Base-by-base conservation (phyloP, 2,113 vertebrate species). In the Hystrix brachyura region DNA sequence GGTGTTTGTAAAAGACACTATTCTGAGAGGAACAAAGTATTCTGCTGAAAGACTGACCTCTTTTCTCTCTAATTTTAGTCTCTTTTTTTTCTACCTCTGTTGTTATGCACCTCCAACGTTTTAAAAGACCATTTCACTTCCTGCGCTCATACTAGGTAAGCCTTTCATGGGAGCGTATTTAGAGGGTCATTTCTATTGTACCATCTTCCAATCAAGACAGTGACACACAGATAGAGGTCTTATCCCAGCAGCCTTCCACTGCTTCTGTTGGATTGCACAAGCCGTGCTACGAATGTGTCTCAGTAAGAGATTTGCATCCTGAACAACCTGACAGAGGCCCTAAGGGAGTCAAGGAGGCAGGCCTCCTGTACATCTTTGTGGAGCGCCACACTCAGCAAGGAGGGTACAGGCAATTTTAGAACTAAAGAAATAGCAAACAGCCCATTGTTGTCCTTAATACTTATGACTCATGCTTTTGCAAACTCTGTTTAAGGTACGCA, bases 181-280 rank as follows among this genome's bases (percentile, higher is more conserved):
- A 95, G 38, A 95, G 93, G 83, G 43, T 97, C 57, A 27, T 86
- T 97, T 93, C 72, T 96, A 67, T 71, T 92, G 38, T 71, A 84
- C 21, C 62, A 27, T 72, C 93, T 96, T 95, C 95, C 72, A 95
- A 29, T 93, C 46, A 51, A 94, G 96, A 84, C 0, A 60, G 8
- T 86, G 89, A 71, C 34, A 62, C 2, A 11, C 71, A 83, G 53
- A 91, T 55, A 82, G 69, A 92, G 43, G 7, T 25, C 12, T 55
- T 94, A 55, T 69, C 72, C 27, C 10, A 89, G 69, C 51, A 55
- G 3, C 90, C 69, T 55, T 23, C 2, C 19, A 0, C 60, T 57
- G 72, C 87, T 65, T 57, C 11, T 0, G 4, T 7, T n/a, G 17
- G 25, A 38, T n/a, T 21, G 21, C 4, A 43, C 19, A 17, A 43